These are phyloP conservation scores for Brachyhypopomus gauderio DNA, from an alignment of 2,113 vertebrate genomes.

Conservation along the genomic window DNA sequence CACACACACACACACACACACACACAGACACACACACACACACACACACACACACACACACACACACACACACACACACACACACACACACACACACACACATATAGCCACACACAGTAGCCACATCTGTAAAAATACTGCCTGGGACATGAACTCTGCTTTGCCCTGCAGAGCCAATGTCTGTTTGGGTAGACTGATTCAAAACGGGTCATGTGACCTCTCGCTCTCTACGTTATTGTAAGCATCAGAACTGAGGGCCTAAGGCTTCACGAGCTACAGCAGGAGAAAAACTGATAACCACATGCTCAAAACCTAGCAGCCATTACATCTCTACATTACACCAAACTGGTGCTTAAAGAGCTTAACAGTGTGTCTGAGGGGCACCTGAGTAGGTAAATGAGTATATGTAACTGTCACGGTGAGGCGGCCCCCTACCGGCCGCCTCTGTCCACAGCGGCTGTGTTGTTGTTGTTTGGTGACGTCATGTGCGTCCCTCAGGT, in stretches of 20 bases:
- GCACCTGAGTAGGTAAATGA: neutral
- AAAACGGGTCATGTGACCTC: conserved; percentile 10
- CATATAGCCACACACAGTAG: no score
- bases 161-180: neutral
- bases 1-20: conserved; percentile 21
- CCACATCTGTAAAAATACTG: conserved; percentile 18
- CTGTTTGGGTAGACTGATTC: conserved; percentile 27
- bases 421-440: no score
- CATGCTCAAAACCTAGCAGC: neutral
- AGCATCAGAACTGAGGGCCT: neutral
- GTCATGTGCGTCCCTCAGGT: no score
- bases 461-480: no score
- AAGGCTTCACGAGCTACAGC: neutral
- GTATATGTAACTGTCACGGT: no score
- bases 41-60: conserved; percentile 25
- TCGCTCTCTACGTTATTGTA: neutral
- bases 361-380: neutral
- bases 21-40: neutral
- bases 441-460: no score
- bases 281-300: neutral
- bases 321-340: neutral
- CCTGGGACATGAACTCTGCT: neutral
- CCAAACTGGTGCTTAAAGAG: neutral
- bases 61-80: conserved; percentile 4
- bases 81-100: conserved; percentile 16